phyloP scores from a whole-genome alignment of 2,797 vertebrate species.

The Botia kubotai region DNA sequence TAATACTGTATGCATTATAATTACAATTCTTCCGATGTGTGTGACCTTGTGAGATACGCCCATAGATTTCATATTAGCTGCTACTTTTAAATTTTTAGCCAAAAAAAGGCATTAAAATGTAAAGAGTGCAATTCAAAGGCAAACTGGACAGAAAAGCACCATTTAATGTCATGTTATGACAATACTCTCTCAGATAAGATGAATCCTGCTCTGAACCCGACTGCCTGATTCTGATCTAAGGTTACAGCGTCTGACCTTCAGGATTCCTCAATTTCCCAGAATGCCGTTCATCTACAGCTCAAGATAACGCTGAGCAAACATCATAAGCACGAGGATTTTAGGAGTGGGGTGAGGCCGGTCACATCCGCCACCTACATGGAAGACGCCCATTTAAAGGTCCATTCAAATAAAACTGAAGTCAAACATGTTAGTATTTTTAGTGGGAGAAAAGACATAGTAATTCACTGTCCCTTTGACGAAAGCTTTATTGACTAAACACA shows the following conservation, averaged over 20 bases:
- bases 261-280: conserved; percentile 81
- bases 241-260: conserved; percentile 78
- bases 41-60: no score
- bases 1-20: no score
- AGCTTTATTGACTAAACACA: not conserved
- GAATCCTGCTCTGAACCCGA: conserved; percentile 72
- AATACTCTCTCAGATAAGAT: conserved; percentile 70
- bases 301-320: conserved; percentile 88
- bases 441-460: not conserved
- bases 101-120: no score
- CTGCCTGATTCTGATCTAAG: conserved; percentile 78
- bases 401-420: not conserved
- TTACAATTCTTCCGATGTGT: no score
- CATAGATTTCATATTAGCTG: no score
- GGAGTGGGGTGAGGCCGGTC: conserved; percentile 81
- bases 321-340: conserved; percentile 88
- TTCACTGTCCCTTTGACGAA: not conserved
- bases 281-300: conserved; percentile 89
- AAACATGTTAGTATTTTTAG: not conserved
- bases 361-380: conserved; percentile 68
- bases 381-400: conserved; percentile 30
- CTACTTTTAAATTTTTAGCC: no score
- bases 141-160: not conserved
- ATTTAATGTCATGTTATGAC: conserved; percentile 74
- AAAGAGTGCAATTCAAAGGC: not conserved